Evolutionary conservation across 2,113 vertebrate species (phyloP).

Genomic region (Carassius carassius): DNA sequence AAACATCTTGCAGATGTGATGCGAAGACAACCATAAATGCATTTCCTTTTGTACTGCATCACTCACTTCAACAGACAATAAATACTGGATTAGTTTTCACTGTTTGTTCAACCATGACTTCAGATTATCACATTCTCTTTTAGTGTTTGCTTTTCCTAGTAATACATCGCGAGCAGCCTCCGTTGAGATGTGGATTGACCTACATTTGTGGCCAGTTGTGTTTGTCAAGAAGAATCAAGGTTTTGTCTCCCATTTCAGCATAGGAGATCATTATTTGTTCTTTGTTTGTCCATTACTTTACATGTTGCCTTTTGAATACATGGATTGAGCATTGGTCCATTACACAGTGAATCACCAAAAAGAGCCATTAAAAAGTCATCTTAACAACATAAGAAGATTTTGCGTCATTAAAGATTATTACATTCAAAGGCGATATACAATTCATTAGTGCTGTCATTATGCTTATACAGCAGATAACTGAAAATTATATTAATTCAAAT

Average conservation of each 20-base stretch:
- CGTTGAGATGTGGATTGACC: constrained; percentile 31
- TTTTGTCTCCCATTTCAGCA: constrained; percentile 1
- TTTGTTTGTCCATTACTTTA: not conserved
- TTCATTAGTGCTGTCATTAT: constrained; percentile 17
- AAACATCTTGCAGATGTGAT: not conserved
- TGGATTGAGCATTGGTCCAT: constrained; percentile 24
- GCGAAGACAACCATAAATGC: not conserved
- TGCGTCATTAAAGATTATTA: constrained; percentile 24
- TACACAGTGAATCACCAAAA: constrained; percentile 38
- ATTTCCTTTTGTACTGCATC: not conserved
- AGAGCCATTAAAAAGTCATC: constrained; percentile 2
- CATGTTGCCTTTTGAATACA: constrained; percentile 22
- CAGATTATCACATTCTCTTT: constrained; percentile 20
- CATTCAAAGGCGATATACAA: constrained; percentile 1
- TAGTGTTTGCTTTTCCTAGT: constrained; percentile 3
- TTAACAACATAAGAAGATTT: constrained; percentile 24
- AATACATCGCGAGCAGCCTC: not conserved
- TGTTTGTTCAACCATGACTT: not conserved
- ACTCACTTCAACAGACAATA: not conserved
- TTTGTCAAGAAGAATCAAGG: constrained; percentile 2
- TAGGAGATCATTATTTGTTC: constrained; percentile 5
- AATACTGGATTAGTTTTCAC: constrained; percentile 2
- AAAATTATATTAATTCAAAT: constrained; percentile 23
- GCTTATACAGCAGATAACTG: constrained; percentile 11
- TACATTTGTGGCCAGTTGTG: constrained; percentile 36